Evolutionary conservation across 2,797 vertebrate species (phyloP).

Genomic region (Sarcophilus harrisii): DNA sequence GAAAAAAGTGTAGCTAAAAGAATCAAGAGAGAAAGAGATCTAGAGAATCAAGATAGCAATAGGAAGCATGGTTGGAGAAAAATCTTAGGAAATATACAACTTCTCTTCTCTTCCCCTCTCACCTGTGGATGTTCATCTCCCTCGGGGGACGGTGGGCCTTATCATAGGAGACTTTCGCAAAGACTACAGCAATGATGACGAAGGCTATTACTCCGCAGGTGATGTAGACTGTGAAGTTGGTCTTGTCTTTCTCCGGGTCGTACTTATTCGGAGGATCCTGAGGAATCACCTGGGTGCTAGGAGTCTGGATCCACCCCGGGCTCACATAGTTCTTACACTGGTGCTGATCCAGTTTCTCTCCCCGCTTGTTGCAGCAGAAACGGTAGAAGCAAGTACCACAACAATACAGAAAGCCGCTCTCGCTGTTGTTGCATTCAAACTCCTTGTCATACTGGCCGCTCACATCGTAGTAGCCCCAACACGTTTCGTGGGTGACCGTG

Average conservation of each 20-base stretch:
- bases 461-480: slow-evolving; percentile 97
- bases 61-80: not conserved
- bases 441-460: slow-evolving; percentile 98
- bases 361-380: slow-evolving; percentile 97
- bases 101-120: slow-evolving; percentile 69
- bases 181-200: slow-evolving; percentile 94
- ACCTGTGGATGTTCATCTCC: slow-evolving; percentile 99
- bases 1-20: not conserved
- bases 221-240: slow-evolving; percentile 98
- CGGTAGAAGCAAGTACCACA: slow-evolving; percentile 98
- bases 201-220: slow-evolving; percentile 96
- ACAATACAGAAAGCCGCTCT: slow-evolving; percentile 94
- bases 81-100: not conserved
- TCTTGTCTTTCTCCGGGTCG: slow-evolving; percentile 96
- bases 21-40: not conserved
- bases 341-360: slow-evolving; percentile 95
- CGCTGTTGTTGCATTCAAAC: slow-evolving; percentile 98
- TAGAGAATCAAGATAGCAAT: too few species aligned
- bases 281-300: slow-evolving; percentile 85
- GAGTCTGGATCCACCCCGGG: slow-evolving; percentile 94
- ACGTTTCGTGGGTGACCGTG: slow-evolving; percentile 90
- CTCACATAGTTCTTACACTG: slow-evolving; percentile 96
- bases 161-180: slow-evolving; percentile 97
- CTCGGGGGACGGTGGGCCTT: slow-evolving; percentile 95
- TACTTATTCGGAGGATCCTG: slow-evolving; percentile 91